Conservation (phyloP, 2,113 vertebrate genomes). For the Cyphomyrus discorhynchus region DNA sequence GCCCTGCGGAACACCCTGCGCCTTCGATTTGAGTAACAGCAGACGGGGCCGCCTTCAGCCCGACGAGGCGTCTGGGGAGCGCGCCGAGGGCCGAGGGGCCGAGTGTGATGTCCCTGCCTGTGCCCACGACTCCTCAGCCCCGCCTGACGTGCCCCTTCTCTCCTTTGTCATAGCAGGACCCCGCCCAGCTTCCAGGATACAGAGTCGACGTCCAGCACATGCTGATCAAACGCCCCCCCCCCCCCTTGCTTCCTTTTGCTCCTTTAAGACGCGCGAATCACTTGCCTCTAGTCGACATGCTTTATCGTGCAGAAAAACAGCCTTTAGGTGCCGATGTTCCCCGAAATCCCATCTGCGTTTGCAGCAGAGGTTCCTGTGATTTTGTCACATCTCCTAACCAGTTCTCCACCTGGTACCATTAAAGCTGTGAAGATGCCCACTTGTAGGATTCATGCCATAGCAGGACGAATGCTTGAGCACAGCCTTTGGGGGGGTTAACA, state of each 20-base stretch:
- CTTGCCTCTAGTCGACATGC: neutral
- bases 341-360: neutral
- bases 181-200: conserved; percentile 62
- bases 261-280: neutral
- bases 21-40: neutral
- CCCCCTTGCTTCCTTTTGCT: no score
- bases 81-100: neutral
- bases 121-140: neutral
- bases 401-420: neutral
- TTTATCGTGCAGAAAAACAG: neutral
- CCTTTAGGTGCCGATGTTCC: neutral
- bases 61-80: neutral
- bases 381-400: neutral
- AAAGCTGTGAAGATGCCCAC: neutral
- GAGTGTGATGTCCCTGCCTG: neutral
- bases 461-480: neutral
- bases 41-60: neutral
- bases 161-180: conserved; percentile 67
- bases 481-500: neutral
- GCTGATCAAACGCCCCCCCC: conserved; percentile 56
- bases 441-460: neutral
- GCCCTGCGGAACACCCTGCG: neutral
- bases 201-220: conserved; percentile 69
- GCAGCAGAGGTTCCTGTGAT: neutral
- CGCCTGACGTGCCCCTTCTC: conserved; percentile 58